These are phyloP conservation scores for Sitta carolinensis DNA, from an alignment of 2,797 vertebrate species.

Conservation along the genomic window DNA sequence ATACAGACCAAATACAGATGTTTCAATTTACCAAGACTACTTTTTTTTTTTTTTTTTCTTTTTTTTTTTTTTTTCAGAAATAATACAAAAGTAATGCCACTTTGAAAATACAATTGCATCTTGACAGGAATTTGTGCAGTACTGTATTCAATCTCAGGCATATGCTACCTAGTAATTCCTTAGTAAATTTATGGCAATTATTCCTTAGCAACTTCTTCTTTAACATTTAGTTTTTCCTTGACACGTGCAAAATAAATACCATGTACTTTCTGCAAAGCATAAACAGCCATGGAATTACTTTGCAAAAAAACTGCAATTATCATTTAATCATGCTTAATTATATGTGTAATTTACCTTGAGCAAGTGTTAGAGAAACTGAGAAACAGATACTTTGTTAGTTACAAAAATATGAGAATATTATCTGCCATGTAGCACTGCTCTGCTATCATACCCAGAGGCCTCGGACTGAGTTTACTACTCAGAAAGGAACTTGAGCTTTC, in stretches of 20 bases:
- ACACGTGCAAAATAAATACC: slow-evolving; percentile 46
- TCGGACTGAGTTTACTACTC: background rate
- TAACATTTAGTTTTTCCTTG: slow-evolving; percentile 28
- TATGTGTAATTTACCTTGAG: slow-evolving; percentile 62
- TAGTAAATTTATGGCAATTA: slow-evolving; percentile 33
- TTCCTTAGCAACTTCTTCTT: slow-evolving; percentile 41
- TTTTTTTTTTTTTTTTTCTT: background rate
- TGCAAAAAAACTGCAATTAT: slow-evolving; percentile 59
- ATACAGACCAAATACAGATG: background rate
- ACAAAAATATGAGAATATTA: slow-evolving; percentile 1
- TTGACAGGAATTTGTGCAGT: background rate
- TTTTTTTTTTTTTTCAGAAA: background rate
- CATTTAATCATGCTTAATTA: slow-evolving; percentile 68
- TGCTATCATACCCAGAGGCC: background rate
- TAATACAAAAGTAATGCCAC: background rate
- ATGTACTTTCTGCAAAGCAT: background rate
- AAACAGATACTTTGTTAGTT: slow-evolving; percentile 8
- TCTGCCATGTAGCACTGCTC: background rate
- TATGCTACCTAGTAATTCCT: slow-evolving; percentile 11
- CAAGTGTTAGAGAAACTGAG: slow-evolving; percentile 55
- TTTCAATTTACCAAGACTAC: background rate
- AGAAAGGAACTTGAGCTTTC: background rate
- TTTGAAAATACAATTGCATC: background rate
- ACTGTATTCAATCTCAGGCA: background rate
- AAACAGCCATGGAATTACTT: slow-evolving; percentile 59